phyloP scores from a whole-genome alignment of 2,888 invertebrate genomes.

The Hirtodrosophila histrioides region DNA sequence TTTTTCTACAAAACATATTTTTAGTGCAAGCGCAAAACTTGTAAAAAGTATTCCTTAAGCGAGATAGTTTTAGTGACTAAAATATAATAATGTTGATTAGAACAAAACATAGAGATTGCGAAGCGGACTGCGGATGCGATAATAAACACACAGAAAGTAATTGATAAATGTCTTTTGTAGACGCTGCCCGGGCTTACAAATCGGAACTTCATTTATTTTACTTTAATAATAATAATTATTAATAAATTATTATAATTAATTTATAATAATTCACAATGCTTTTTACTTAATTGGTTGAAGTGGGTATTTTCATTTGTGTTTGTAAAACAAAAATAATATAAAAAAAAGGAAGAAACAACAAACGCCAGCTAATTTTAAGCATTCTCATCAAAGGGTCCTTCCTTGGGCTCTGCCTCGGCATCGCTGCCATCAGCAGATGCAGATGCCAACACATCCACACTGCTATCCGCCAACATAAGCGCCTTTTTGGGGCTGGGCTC shows the following conservation, averaged over 20 bases:
- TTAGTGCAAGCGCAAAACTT: conserved; percentile 67
- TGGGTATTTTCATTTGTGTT: conserved; percentile 31
- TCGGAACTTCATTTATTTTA: conserved; percentile 76
- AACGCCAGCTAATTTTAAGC: conserved; percentile 57
- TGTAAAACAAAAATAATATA: conserved; percentile 48
- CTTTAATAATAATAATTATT: conserved; percentile 75
- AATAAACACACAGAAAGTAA: conserved; percentile 44
- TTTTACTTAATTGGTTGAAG: conserved; percentile 58
- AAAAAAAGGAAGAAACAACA: conserved; percentile 38
- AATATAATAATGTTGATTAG: conserved; percentile 51
- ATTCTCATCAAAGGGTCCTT: conserved; percentile 37
- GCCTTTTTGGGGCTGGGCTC: conserved; percentile 83
- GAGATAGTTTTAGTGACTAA: conserved; percentile 63
- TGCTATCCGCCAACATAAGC: conserved; percentile 64
- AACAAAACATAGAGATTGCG: conserved; percentile 23
- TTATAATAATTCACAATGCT: conserved; percentile 72
- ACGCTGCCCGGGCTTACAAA: conserved; percentile 65
- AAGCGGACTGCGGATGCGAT: conserved; percentile 8
- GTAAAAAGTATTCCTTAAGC: conserved; percentile 74
- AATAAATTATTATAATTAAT: conserved; percentile 80
- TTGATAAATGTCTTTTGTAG: conserved; percentile 60
- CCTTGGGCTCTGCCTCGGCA: conserved; percentile 60
- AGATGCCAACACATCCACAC: conserved; percentile 49
- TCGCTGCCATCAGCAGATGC: conserved; percentile 10
- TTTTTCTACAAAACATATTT: conserved; percentile 61